These are phyloP conservation scores for Sceloporus tristichus DNA, from an alignment of 2,113 vertebrate species.

Conservation along the genomic window DNA sequence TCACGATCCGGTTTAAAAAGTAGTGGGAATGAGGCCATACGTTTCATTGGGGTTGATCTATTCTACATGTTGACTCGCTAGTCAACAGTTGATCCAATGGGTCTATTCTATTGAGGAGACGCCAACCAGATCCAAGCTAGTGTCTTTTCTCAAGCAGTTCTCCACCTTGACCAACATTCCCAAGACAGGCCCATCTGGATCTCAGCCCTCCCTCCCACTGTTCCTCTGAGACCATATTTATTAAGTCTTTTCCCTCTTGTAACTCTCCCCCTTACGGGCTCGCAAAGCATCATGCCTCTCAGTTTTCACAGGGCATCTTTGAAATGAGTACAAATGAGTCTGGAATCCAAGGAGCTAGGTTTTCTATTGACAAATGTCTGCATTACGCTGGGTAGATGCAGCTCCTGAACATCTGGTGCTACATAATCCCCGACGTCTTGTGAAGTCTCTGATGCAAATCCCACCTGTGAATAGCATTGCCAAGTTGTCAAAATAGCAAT, in stretches of 20 bases:
- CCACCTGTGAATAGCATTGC: constrained; percentile 23
- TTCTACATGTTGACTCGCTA: too few species aligned
- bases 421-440: constrained; percentile 31
- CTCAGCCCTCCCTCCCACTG: not conserved
- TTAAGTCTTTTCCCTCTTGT: not conserved
- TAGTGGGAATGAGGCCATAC: too few species aligned
- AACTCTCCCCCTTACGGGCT: not conserved
- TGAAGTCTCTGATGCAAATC: constrained; percentile 36
- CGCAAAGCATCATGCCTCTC: constrained; percentile 10
- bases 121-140: too few species aligned
- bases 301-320: constrained; percentile 31
- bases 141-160: not conserved
- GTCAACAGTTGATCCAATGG: too few species aligned
- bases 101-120: too few species aligned
- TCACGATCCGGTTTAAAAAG: too few species aligned
- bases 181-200: not conserved
- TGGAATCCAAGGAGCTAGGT: constrained; percentile 25
- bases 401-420: constrained; percentile 29
- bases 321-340: constrained; percentile 43
- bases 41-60: too few species aligned
- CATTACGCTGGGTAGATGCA: constrained; percentile 12
- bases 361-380: constrained; percentile 9
- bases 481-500: not conserved
- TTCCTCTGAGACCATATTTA: not conserved
- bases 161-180: not conserved